Percentiles rank a stretch among this genome's conserved stretches.
These are phyloP conservation scores for Arremon brunneinucha DNA, from an alignment of 2,797 vertebrate species.

Conservation along the genomic window DNA sequence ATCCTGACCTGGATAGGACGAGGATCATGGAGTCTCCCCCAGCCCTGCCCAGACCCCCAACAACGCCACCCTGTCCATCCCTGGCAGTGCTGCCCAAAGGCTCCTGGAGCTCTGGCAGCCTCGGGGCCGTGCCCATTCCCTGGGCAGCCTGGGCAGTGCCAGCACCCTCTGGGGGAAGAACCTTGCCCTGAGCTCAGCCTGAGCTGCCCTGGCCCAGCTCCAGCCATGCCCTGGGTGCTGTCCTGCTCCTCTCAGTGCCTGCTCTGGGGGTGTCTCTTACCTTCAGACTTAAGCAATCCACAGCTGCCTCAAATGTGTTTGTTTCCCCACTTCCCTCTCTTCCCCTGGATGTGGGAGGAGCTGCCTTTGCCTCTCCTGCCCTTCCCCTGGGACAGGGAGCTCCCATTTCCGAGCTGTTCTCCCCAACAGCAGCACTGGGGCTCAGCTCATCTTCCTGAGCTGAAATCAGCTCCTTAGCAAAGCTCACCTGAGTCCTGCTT, in stretches of 20 bases:
- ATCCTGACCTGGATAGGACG: not conserved
- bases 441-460: not conserved
- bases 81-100: not conserved
- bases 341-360: not conserved
- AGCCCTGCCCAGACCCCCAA: not conserved
- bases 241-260: too few species aligned
- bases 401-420: not conserved
- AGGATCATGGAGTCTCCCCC: not conserved
- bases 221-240: accelerated
- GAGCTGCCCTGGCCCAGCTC: not conserved
- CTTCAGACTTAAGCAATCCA: not conserved
- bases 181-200: not conserved
- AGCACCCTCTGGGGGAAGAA: not conserved
- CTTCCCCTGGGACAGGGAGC: not conserved
- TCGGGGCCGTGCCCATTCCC: too few species aligned
- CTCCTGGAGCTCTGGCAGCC: not conserved
- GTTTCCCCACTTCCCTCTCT: not conserved
- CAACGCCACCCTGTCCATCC: not conserved
- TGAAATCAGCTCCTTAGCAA: not conserved
- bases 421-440: not conserved
- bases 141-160: not conserved
- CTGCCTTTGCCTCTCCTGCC: not conserved
- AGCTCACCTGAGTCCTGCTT: not conserved
- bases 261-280: not conserved
- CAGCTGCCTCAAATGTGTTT: not conserved